Conservation (phyloP, 2,113 vertebrate genomes). For the Eptesicus fuscus region DNA sequence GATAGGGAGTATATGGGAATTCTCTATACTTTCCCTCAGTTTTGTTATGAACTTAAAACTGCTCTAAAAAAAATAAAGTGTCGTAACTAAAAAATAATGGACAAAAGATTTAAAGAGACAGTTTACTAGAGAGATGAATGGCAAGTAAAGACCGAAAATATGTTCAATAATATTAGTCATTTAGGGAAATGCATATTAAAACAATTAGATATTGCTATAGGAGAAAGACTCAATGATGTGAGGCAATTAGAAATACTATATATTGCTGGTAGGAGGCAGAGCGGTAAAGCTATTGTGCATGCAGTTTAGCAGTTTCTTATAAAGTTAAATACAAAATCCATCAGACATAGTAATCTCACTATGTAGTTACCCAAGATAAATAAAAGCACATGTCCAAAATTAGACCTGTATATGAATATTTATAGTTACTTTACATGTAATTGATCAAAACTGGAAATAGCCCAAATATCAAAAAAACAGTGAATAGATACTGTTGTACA, state of each 20-base stretch:
- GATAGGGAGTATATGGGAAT: background rate
- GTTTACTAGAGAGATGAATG: background rate
- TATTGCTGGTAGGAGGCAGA: background rate
- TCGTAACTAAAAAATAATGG: background rate
- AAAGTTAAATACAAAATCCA: background rate
- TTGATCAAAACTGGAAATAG: background rate
- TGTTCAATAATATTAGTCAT: background rate
- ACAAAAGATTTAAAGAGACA: background rate
- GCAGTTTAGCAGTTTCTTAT: background rate
- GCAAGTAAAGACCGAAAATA: background rate
- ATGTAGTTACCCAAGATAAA: background rate
- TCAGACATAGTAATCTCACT: background rate
- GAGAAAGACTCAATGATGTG: background rate
- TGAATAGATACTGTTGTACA: background rate
- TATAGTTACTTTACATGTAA: background rate
- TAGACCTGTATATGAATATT: background rate
- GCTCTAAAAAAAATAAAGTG: background rate
- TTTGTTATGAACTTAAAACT: background rate
- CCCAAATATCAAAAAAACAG: background rate
- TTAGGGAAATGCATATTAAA: background rate
- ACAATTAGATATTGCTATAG: background rate
- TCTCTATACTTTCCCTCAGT: background rate
- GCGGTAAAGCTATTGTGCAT: background rate
- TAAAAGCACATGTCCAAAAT: background rate
- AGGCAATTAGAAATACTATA: background rate